Conservation (phyloP, 2,888 invertebrate species). For the Metalampra italica region DNA sequence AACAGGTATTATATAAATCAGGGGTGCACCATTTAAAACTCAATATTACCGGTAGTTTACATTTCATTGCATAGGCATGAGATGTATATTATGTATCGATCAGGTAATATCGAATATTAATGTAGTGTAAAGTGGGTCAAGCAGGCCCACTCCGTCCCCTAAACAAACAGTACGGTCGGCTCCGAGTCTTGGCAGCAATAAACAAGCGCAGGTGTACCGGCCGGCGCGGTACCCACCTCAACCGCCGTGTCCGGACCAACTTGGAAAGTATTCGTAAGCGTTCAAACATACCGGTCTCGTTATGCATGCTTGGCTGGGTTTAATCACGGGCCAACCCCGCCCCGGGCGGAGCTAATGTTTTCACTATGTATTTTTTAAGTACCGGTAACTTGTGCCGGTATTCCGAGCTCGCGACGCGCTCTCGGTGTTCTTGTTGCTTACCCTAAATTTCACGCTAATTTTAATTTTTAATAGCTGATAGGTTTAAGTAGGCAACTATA, state of each 20-base stretch:
- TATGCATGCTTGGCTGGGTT: constrained; percentile 74
- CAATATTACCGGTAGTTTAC: constrained; percentile 1
- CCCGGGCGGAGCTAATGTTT: constrained; percentile 66
- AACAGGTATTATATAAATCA: too few relatives aligned
- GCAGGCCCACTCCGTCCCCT: constrained; percentile 38
- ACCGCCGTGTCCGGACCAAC: constrained; percentile 60
- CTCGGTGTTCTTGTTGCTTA: constrained; percentile 29
- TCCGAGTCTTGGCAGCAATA: constrained; percentile 57
- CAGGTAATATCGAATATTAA: constrained; percentile 40
- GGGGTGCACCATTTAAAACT: neutral
- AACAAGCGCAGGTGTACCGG: constrained; percentile 62
- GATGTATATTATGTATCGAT: constrained; percentile 20
- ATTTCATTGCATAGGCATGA: constrained; percentile 9
- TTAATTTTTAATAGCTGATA: too few relatives aligned
- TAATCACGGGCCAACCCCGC: constrained; percentile 67
- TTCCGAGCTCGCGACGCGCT: constrained; percentile 28
- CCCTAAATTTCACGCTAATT: constrained; percentile 28
- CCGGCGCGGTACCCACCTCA: constrained; percentile 32
- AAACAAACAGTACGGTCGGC: constrained; percentile 57
- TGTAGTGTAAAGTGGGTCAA: constrained; percentile 57
- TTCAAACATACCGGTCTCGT: constrained; percentile 72
- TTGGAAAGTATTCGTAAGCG: constrained; percentile 71
- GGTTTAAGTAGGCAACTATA: constrained; percentile 19
- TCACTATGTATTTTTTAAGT: constrained; percentile 75
- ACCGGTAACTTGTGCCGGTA: constrained; percentile 40